Evolutionary conservation across 2,113 vertebrate genomes (phyloP).

Genomic region (Amphiprion percula): DNA sequence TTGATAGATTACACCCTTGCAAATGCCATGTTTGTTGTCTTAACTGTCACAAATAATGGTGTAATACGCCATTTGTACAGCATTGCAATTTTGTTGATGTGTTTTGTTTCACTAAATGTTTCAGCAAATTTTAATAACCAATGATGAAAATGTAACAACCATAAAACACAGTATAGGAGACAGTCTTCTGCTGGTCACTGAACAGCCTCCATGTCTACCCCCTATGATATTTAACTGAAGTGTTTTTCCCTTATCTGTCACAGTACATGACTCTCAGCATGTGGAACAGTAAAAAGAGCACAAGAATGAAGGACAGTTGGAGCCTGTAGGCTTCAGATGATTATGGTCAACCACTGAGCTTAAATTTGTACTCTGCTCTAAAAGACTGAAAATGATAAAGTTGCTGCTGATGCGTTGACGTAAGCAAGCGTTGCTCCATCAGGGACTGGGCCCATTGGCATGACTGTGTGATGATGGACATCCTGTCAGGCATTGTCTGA

Average conservation of each 20-base stretch:
- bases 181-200: neutral
- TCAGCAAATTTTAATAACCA: neutral
- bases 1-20: too few relatives aligned
- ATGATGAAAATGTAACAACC: too few relatives aligned
- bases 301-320: conserved; percentile 11
- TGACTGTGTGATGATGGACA: conserved; percentile 71
- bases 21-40: too few relatives aligned
- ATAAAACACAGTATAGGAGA: neutral
- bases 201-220: neutral
- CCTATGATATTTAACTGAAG: neutral
- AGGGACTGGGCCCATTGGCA: conserved; percentile 37
- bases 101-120: too few relatives aligned
- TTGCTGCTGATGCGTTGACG: conserved; percentile 31
- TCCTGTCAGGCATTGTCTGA: conserved; percentile 73
- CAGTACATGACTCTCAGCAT: neutral
- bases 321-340: conserved; percentile 7
- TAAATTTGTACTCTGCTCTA: conserved; percentile 21
- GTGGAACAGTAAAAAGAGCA: neutral
- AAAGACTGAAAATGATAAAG: conserved; percentile 54
- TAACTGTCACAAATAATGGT: too few relatives aligned
- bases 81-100: too few relatives aligned
- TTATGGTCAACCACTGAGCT: conserved; percentile 6
- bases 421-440: conserved; percentile 54
- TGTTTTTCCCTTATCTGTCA: neutral
- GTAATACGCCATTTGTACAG: too few relatives aligned